Evolutionary conservation across 2,113 vertebrate species (phyloP).

Genomic region (Camelus bactrianus): DNA sequence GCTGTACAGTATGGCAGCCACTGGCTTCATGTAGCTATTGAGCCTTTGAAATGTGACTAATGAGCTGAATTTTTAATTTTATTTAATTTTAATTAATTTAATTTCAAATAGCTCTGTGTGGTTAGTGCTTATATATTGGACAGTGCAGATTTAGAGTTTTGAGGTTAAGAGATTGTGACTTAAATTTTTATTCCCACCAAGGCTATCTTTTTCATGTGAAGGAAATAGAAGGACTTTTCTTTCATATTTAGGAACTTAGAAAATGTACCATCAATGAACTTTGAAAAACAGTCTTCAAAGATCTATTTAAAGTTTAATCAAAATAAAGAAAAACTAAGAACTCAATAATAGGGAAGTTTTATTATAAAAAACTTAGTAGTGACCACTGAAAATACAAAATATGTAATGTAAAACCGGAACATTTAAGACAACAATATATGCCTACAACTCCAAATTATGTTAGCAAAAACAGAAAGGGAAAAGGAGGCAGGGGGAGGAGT

Average conservation of each 20-base stretch:
- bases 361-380: background rate
- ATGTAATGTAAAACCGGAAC: background rate
- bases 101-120: background rate
- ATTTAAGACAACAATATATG: background rate
- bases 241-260: background rate
- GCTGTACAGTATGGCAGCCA: background rate
- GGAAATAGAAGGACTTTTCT: background rate
- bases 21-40: background rate
- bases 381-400: background rate
- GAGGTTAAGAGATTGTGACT: background rate
- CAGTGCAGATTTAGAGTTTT: background rate
- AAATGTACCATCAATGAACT: background rate
- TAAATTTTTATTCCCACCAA: background rate
- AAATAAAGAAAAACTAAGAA: slow-evolving; percentile 36
- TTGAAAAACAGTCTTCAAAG: background rate
- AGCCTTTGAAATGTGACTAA: background rate
- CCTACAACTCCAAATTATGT: background rate
- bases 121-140: background rate
- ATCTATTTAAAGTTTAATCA: background rate
- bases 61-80: background rate
- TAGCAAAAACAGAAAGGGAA: background rate
- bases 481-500: background rate
- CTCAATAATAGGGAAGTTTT: background rate
- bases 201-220: background rate
- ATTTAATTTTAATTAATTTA: slow-evolving; percentile 20